phyloP scores from a whole-genome alignment of 37 sponge, comb jelly and placozoan species.

The Crambe crambe region DNA sequence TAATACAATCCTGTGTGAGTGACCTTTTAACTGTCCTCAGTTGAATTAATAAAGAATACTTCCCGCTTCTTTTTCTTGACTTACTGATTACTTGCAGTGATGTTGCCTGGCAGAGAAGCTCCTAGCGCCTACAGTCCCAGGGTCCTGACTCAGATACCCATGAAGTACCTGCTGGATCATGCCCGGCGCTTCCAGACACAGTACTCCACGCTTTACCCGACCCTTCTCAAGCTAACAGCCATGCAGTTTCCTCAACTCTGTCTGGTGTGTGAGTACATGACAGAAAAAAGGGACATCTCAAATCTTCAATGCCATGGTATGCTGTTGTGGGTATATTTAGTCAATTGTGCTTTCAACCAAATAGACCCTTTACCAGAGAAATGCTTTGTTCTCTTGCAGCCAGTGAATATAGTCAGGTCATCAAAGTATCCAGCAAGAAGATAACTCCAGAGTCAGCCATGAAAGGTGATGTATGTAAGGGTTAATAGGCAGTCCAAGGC shows the following conservation, averaged over 20 bases:
- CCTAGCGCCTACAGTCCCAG: slow-evolving; percentile 62
- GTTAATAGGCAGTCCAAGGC: no score
- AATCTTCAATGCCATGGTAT: not conserved
- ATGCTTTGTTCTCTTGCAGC: no score
- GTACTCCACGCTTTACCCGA: slow-evolving; percentile 68
- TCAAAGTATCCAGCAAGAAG: slow-evolving; percentile 31
- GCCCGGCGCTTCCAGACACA: slow-evolving; percentile 32
- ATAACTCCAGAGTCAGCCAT: slow-evolving; percentile 31
- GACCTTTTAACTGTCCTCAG: not conserved
- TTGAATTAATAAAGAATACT: not conserved
- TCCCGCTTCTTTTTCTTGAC: not conserved
- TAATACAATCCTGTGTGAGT: not conserved
- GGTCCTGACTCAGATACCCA: slow-evolving; percentile 55
- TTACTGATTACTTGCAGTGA: slow-evolving; percentile 29
- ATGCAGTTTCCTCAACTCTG: slow-evolving; percentile 78
- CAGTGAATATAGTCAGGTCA: not conserved
- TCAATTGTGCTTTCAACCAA: not conserved
- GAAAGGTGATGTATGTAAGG: slow-evolving; percentile 19
- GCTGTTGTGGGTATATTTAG: not conserved
- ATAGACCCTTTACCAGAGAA: no score
- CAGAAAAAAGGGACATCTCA: slow-evolving; percentile 11
- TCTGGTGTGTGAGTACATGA: slow-evolving; percentile 56
- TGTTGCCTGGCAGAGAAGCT: not conserved
- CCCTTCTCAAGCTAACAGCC: slow-evolving; percentile 62
- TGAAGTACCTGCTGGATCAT: slow-evolving; percentile 58